Conservation (phyloP, 2,797 vertebrate genomes). For the Rhincodon typus region DNA sequence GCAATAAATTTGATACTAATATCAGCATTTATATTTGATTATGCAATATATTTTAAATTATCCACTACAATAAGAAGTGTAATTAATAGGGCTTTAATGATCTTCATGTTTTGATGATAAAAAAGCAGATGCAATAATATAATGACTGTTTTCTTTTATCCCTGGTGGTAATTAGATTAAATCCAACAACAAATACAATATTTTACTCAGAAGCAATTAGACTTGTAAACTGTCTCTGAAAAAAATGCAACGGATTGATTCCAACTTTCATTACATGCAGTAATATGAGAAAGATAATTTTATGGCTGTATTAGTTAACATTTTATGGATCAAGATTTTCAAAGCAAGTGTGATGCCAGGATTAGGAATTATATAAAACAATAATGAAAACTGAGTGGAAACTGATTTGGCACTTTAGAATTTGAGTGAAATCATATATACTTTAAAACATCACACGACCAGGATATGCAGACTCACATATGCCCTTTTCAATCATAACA, state of each 20-base stretch:
- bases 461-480: neutral
- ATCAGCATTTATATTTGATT: neutral
- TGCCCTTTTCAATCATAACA: neutral
- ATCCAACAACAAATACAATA: neutral
- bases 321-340: neutral
- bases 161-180: neutral
- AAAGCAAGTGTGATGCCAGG: neutral
- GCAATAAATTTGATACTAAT: neutral
- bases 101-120: neutral
- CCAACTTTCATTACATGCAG: neutral
- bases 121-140: neutral
- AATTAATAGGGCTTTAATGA: conserved; percentile 1
- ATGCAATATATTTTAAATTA: neutral
- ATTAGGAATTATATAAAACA: neutral
- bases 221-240: neutral
- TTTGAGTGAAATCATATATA: neutral
- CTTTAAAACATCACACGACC: neutral
- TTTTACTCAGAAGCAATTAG: neutral
- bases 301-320: neutral
- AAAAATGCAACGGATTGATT: neutral
- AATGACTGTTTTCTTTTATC: neutral
- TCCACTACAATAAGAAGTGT: neutral
- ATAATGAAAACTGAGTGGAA: neutral
- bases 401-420: neutral
- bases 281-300: neutral